A percentile compares a stretch with the other conserved stretches of the same genome.
phyloP scores from a whole-genome alignment of 2,113 vertebrate species.

The Oplegnathus fasciatus region DNA sequence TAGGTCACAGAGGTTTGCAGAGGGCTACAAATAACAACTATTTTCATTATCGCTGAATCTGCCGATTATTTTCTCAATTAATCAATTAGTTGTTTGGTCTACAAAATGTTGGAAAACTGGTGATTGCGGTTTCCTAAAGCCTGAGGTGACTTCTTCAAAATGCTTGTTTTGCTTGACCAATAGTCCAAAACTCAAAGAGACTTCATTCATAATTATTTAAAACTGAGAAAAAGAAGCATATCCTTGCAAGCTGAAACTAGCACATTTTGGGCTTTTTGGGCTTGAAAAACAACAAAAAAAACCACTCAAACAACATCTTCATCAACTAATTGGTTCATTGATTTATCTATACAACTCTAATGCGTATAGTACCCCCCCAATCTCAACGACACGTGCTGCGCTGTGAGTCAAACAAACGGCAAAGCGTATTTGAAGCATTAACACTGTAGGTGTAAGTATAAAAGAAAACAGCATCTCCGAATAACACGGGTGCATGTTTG shows the following conservation, averaged over 20 bases:
- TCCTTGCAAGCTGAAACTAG: not conserved
- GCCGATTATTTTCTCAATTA: not conserved
- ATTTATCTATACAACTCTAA: too few relatives aligned
- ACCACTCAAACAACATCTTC: not conserved
- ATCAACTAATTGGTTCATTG: not conserved
- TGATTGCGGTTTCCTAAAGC: not conserved
- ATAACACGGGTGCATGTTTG: not conserved
- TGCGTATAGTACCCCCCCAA: not conserved
- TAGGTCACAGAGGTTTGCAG: not conserved
- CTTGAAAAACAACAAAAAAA: not conserved
- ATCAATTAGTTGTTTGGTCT: not conserved
- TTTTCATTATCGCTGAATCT: not conserved
- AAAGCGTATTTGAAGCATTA: not conserved
- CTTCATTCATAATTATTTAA: too few relatives aligned
- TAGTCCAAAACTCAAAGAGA: not conserved
- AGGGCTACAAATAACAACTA: not conserved
- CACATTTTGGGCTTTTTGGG: not conserved
- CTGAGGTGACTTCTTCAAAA: not conserved
- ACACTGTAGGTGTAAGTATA: not conserved
- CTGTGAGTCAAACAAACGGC: not conserved
- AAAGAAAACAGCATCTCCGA: not conserved
- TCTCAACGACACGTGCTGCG: not conserved
- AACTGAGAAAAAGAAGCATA: too few relatives aligned
- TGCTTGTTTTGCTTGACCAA: not conserved
- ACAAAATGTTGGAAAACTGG: not conserved